Conservation (phyloP, 2,113 vertebrate genomes). For the Hiodon alosoides region DNA sequence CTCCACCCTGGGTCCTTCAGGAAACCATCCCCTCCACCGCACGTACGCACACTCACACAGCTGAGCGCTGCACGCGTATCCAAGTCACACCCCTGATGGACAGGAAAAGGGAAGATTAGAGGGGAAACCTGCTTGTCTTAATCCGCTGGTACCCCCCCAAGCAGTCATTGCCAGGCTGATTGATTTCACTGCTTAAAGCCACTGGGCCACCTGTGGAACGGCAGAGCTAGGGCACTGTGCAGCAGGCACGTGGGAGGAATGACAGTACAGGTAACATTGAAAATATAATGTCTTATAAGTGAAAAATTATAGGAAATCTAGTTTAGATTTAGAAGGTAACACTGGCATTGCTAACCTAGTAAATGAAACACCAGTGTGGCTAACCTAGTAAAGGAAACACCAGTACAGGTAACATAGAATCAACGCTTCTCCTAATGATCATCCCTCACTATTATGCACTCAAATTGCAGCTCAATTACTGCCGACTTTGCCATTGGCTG, state of each 20-base stretch:
- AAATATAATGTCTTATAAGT: no score
- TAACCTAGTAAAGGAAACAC: no score
- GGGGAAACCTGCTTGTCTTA: not conserved
- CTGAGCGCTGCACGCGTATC: constrained; percentile 63
- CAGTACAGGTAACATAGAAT: not conserved
- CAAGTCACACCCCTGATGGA: constrained; percentile 85
- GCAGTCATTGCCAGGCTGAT: not conserved
- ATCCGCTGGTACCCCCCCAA: not conserved
- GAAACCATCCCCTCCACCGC: not conserved
- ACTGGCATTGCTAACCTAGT: no score
- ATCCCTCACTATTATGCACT: constrained; percentile 83
- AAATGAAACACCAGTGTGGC: no score
- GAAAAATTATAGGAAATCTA: no score
- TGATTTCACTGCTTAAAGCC: not conserved
- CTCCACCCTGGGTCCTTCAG: constrained; percentile 37
- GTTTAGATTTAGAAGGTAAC: no score
- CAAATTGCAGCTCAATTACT: constrained; percentile 95
- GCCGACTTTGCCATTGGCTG: constrained; percentile 77
- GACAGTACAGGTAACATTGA: no score
- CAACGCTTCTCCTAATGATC: constrained; percentile 72
- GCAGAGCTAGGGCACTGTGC: not conserved
- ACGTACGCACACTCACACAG: constrained; percentile 42
- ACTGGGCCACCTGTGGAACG: not conserved
- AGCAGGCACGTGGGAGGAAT: not conserved
- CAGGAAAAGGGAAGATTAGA: constrained; percentile 86